Percentiles rank a stretch among this genome's conserved stretches.
Conservation (phyloP, 2,888 invertebrate species). For the Drosophila stalkeri region DNA sequence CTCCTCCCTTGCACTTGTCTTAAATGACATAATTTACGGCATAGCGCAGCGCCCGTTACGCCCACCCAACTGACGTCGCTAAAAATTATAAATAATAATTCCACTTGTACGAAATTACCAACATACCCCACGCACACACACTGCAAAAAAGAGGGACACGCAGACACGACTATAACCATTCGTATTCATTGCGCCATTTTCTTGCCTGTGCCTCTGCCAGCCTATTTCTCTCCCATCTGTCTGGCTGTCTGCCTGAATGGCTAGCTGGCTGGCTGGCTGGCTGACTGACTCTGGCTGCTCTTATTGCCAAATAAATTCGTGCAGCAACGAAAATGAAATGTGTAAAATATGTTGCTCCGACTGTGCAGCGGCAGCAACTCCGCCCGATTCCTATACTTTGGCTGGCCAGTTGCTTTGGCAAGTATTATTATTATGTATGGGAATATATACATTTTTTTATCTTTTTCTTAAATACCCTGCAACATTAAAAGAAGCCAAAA, state of each 20-base stretch:
- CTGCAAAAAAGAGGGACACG: conserved; percentile 14
- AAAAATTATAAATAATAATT: conserved; percentile 80
- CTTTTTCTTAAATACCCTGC: conserved; percentile 12
- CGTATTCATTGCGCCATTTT: conserved; percentile 70
- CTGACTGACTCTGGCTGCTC: conserved; percentile 55
- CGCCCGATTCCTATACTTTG: conserved; percentile 22
- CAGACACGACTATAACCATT: conserved; percentile 60
- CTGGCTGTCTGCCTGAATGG: conserved; percentile 10
- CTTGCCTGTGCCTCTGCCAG: conserved; percentile 64
- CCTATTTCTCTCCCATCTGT: conserved; percentile 46
- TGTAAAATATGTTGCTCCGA: conserved; percentile 78
- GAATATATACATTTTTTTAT: background rate
- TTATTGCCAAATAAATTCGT: conserved; percentile 82
- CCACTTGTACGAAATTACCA: conserved; percentile 80
- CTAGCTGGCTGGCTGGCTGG: conserved; percentile 25
- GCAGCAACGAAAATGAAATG: conserved; percentile 80
- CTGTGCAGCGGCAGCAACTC: conserved; percentile 30
- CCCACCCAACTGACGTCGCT: conserved; percentile 79
- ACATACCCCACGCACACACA: conserved; percentile 61
- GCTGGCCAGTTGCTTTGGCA: conserved; percentile 35
- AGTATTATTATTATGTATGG: conserved; percentile 17
- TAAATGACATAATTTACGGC: conserved; percentile 80
- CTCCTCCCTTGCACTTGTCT: conserved; percentile 65
- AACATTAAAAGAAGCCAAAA: background rate
- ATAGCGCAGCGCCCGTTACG: conserved; percentile 79